Evolutionary conservation across 2,113 vertebrate genomes (phyloP).

Genomic region (Hypomesus transpacificus): DNA sequence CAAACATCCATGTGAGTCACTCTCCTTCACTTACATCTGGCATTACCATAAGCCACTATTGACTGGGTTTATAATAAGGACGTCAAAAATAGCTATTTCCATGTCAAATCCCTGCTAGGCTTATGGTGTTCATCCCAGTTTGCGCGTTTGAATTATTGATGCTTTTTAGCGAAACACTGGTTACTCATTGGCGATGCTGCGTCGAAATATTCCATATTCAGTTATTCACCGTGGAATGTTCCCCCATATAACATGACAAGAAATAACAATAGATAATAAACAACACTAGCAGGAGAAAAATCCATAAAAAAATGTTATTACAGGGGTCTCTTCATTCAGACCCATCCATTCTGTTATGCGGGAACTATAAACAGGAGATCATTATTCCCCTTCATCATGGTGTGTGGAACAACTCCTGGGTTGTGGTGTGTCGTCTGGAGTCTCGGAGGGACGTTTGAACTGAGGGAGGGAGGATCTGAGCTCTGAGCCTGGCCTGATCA

Average conservation of each 20-base stretch:
- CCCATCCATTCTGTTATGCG: too few species aligned
- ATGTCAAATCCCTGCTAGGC: constrained; percentile 58
- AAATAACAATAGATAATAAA: too few species aligned
- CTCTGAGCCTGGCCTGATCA: constrained; percentile 48
- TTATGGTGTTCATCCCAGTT: constrained; percentile 48
- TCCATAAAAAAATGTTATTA: too few species aligned
- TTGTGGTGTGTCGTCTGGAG: neutral
- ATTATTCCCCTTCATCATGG: too few species aligned
- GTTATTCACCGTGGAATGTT: too few species aligned
- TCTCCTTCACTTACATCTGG: constrained; percentile 52
- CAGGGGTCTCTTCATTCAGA: too few species aligned
- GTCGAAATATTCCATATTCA: too few species aligned
- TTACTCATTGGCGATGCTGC: constrained; percentile 28
- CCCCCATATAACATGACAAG: too few species aligned
- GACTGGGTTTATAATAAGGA: constrained; percentile 64
- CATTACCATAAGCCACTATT: constrained; percentile 71
- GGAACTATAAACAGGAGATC: too few species aligned
- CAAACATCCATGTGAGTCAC: constrained; percentile 60
- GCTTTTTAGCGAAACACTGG: constrained; percentile 19
- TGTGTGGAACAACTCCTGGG: too few species aligned
- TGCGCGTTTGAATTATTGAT: constrained; percentile 50
- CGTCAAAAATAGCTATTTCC: constrained; percentile 54
- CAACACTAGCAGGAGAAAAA: too few species aligned
- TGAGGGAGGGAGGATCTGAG: constrained; percentile 32
- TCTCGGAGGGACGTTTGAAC: constrained; percentile 47